Base-by-base conservation (phyloP, 2,888 invertebrate genomes). In the Tigriopus californicus region DNA sequence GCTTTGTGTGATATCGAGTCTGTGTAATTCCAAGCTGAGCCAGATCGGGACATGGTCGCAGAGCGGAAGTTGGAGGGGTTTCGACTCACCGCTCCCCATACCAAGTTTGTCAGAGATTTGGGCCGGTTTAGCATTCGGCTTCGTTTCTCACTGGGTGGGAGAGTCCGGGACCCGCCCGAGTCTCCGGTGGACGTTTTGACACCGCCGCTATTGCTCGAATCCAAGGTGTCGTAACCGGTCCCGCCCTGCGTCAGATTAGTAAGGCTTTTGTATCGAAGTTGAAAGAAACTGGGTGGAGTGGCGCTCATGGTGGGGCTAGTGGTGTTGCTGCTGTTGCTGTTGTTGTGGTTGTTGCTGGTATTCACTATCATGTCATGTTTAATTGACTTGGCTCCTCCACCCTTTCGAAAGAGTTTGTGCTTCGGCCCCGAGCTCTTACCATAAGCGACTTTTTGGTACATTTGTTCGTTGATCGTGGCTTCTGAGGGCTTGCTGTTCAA, bases 121-220 rank as follows among this genome's bases (percentile, higher is more conserved):
- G 88, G 88, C 68, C 88, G 78, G 66, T 84, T 85, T 62, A 89
- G 71, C 67, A 83, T 82, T 65, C 85, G 77, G 58, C 82, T 85
- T 55, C 67, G 65, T 70, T 87, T 86, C 68, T 87, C 86, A 59
- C 85, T 85, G 67, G 85, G 76, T 69, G 86, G 59, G 49, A 62
- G 60, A 12, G 61, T 61, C 1, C 63, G 86, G 52, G 80, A 79
- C 0, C 79, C 81, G 8, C 63, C 65, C 4, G 87, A 87, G 70
- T 87, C 88, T 1, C 85, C 86, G 12, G 87, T 87, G 5, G 85
- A 20, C 10, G 54, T 33, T n/a, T 33, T 85, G 59, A 85, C 77
- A 1, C 87, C 87, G 41, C 87, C 88, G 25, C 87, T 87, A 72
- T 87, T 85, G 69, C 87, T 87, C 42, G 88, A 89, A 68, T 88